These are phyloP conservation scores for Caenorhabditis imperialis DNA, from an alignment of 2,888 invertebrate genomes.

Conservation along the genomic window DNA sequence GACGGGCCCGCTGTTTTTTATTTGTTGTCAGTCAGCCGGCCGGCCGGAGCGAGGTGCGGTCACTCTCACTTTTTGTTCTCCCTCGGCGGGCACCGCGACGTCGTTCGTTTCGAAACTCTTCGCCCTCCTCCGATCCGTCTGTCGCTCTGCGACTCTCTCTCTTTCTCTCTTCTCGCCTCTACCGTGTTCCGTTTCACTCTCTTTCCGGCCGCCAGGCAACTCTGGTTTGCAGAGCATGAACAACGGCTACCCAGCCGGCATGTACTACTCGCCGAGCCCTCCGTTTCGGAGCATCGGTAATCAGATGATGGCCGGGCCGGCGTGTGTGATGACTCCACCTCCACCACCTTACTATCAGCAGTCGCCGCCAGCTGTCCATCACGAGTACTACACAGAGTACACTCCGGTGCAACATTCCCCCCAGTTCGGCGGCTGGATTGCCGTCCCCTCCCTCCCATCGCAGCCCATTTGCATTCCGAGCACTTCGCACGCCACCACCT, in stretches of 20 bases:
- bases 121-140: not conserved
- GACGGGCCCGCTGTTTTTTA: not conserved
- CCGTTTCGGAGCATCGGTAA: constrained; percentile 11
- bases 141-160: constrained; percentile 5
- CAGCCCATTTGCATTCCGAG: constrained; percentile 1
- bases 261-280: not conserved
- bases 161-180: not conserved
- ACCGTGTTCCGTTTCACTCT: not conserved
- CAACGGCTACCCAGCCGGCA: not conserved
- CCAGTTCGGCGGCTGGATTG: not conserved
- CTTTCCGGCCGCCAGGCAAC: not conserved
- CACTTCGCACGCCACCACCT: not conserved
- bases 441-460: not conserved
- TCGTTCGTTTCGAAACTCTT: constrained; percentile 1
- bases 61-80: not conserved
- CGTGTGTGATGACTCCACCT: not conserved
- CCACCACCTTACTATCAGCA: not conserved
- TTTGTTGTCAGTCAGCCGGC: not conserved
- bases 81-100: not conserved
- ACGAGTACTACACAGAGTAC: no score
- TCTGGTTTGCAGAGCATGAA: constrained; percentile 1
- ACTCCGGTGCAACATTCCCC: no score
- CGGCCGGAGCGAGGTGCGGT: not conserved
- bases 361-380: not conserved
- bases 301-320: constrained; percentile 7